Evolutionary conservation across 2,113 vertebrate species (phyloP).

Genomic region (Nannospalax galili): DNA sequence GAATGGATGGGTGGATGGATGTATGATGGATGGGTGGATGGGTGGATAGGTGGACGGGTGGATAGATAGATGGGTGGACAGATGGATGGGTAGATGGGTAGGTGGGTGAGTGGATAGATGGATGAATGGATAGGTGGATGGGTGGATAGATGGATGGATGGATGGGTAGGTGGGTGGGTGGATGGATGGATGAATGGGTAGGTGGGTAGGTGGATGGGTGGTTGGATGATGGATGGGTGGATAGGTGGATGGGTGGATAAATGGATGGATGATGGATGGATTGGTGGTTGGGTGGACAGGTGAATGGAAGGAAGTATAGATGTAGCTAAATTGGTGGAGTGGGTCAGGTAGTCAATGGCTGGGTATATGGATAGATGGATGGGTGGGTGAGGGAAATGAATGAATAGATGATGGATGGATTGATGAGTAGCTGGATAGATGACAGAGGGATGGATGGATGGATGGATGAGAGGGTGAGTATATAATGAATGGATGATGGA

Average conservation of each 20-base stretch:
- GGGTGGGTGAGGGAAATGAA: neutral
- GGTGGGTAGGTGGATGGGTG: neutral
- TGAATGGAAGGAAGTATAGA: neutral
- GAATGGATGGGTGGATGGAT: neutral
- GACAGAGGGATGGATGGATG: neutral
- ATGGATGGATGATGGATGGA: neutral
- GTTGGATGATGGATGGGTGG: neutral
- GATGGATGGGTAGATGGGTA: too few species aligned
- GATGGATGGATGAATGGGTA: neutral
- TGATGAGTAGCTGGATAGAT: too few species aligned
- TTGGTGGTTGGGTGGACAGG: neutral
- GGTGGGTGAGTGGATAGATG: too few species aligned
- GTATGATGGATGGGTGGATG: too few species aligned
- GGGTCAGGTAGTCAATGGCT: too few species aligned
- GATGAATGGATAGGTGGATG: neutral
- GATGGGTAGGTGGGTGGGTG: too few species aligned
- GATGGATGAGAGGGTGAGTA: neutral
- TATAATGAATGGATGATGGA: too few species aligned
- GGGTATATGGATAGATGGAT: neutral
- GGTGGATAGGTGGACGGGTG: neutral
- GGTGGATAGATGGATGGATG: neutral
- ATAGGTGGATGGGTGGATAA: too few species aligned
- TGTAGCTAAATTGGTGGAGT: too few species aligned
- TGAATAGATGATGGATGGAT: neutral
- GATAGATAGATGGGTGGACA: neutral